Evolutionary conservation across 2,113 vertebrate genomes (phyloP).

Genomic region (Rafetus swinhoei): DNA sequence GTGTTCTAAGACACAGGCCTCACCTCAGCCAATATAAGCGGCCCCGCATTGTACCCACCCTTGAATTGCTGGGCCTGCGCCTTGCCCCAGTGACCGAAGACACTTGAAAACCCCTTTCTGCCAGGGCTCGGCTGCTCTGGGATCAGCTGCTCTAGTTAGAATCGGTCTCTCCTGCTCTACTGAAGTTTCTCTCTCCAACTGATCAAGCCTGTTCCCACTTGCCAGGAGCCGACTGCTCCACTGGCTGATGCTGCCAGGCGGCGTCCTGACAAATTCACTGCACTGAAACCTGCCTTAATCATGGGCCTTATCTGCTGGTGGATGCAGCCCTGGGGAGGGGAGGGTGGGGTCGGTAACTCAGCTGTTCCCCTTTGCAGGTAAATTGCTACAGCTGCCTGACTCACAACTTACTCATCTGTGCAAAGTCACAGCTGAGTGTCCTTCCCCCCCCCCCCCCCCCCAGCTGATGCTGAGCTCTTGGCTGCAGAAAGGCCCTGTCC

Average conservation of each 20-base stretch:
- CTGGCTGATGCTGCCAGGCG: background rate
- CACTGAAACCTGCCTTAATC: background rate
- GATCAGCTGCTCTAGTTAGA: slow-evolving; percentile 55
- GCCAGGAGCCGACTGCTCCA: slow-evolving; percentile 47
- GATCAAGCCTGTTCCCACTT: slow-evolving; percentile 70
- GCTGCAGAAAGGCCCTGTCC: background rate
- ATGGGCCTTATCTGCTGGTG: slow-evolving; percentile 16
- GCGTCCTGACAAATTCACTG: background rate
- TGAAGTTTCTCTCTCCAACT: slow-evolving; percentile 73
- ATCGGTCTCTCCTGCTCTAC: slow-evolving; percentile 45
- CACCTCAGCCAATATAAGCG: background rate
- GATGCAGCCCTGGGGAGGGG: background rate
- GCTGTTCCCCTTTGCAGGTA: slow-evolving; percentile 10
- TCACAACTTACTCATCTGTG: background rate
- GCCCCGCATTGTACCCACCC: background rate
- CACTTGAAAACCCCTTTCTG: background rate
- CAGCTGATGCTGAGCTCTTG: background rate
- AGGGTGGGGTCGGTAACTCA: slow-evolving; percentile 28
- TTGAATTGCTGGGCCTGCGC: rapidly evolving
- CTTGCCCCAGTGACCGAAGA: background rate
- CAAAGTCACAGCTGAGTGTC: background rate
- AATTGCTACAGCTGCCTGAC: background rate
- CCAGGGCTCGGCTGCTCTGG: background rate
- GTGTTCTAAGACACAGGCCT: background rate
- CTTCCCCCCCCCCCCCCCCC: background rate